Evolutionary conservation across 2,797 vertebrate genomes (phyloP).

Genomic region (Fistularia commersonii): DNA sequence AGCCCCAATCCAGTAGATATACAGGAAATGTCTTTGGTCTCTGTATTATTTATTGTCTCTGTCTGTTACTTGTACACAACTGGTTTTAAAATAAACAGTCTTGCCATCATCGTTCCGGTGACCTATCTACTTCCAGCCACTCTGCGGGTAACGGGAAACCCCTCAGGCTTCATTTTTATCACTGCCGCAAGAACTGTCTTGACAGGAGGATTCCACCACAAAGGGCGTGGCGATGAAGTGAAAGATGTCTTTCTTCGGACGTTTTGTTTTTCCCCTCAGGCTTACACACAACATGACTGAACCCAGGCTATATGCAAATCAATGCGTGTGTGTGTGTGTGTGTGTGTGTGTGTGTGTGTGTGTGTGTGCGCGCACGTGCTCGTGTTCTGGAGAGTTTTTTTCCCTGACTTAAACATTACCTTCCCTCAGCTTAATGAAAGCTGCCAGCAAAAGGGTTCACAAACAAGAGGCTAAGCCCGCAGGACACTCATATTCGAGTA

Average conservation of each 20-base stretch:
- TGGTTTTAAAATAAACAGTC: slow-evolving; percentile 78
- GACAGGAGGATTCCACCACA: too few relatives aligned
- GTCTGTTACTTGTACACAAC: slow-evolving; percentile 70
- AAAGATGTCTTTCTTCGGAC: background rate
- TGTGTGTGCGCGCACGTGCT: too few relatives aligned
- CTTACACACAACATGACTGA: slow-evolving; percentile 12
- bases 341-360: too few relatives aligned
- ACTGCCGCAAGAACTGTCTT: too few relatives aligned
- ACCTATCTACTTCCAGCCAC: background rate
- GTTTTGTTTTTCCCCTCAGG: slow-evolving; percentile 1
- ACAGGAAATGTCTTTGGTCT: slow-evolving; percentile 50
- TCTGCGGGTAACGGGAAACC: too few relatives aligned
- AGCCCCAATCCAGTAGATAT: slow-evolving; percentile 51
- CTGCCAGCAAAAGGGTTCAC: too few relatives aligned
- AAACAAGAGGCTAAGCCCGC: too few relatives aligned
- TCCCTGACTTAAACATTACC: too few relatives aligned
- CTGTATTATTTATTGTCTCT: slow-evolving; percentile 75
- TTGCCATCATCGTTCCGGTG: slow-evolving; percentile 50
- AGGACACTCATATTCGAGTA: background rate
- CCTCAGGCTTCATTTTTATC: background rate
- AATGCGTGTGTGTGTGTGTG: too few relatives aligned
- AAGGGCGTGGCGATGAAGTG: background rate
- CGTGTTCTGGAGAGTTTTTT: too few relatives aligned
- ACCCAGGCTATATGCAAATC: slow-evolving; percentile 44
- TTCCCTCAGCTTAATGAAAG: too few relatives aligned